Evolutionary conservation across 2,888 invertebrate species (phyloP).

Genomic region (Salticus scenicus): DNA sequence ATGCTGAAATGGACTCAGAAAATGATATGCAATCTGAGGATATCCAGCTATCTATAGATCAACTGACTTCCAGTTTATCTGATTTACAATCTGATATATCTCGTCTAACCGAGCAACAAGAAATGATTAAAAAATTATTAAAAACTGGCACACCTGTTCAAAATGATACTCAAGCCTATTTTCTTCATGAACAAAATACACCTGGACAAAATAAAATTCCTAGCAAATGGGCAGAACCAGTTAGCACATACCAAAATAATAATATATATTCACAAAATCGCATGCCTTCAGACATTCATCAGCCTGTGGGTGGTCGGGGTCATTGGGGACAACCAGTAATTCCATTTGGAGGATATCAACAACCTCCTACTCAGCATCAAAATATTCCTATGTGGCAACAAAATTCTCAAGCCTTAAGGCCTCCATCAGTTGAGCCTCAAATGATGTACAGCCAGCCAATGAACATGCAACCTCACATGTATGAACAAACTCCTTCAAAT

Average conservation of each 20-base stretch:
- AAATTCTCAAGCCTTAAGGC: slow-evolving; percentile 48
- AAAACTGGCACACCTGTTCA: slow-evolving; percentile 52
- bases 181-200: slow-evolving; percentile 47
- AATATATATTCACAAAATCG: slow-evolving; percentile 37
- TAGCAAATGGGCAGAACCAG: slow-evolving; percentile 56
- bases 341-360: slow-evolving; percentile 78
- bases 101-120: slow-evolving; percentile 88
- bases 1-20: slow-evolving; percentile 43
- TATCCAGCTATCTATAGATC: slow-evolving; percentile 74
- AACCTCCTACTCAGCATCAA: slow-evolving; percentile 83
- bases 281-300: slow-evolving; percentile 30
- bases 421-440: slow-evolving; percentile 86
- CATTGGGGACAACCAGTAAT: slow-evolving; percentile 74
- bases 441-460: slow-evolving; percentile 81
- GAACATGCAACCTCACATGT: slow-evolving; percentile 54
- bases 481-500: slow-evolving; percentile 51
- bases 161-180: slow-evolving; percentile 52
- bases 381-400: slow-evolving; percentile 77
- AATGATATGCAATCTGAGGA: slow-evolving; percentile 65
- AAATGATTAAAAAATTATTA: slow-evolving; percentile 75
- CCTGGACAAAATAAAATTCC: slow-evolving; percentile 38
- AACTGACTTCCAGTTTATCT: slow-evolving; percentile 90
- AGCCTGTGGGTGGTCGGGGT: slow-evolving; percentile 52
- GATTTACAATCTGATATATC: slow-evolving; percentile 96
- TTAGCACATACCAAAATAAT: slow-evolving; percentile 40